phyloP scores from a whole-genome alignment of 2,888 invertebrate genomes.

The Periphyllus acericola region DNA sequence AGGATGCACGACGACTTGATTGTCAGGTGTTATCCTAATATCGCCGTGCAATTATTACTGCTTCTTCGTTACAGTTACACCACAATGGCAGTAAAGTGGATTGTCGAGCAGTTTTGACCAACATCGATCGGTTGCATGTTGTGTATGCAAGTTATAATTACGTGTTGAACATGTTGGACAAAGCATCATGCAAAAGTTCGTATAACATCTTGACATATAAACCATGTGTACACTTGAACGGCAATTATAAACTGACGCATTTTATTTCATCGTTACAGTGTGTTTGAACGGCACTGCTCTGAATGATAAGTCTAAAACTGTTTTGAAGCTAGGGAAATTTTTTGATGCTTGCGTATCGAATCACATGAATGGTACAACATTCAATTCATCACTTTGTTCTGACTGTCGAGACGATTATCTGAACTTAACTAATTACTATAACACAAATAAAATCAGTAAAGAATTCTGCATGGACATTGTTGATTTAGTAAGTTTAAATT shows the following conservation, averaged over 20 bases:
- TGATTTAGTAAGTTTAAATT: constrained; percentile 71
- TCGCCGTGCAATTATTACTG: not conserved
- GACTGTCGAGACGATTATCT: constrained; percentile 72
- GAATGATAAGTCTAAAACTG: constrained; percentile 69
- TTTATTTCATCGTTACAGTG: constrained; percentile 67
- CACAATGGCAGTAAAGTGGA: constrained; percentile 69
- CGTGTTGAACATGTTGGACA: constrained; percentile 72
- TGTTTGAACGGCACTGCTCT: constrained; percentile 69
- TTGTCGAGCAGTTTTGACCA: constrained; percentile 73
- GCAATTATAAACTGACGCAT: not conserved
- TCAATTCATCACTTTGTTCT: constrained; percentile 68
- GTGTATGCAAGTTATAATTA: constrained; percentile 72
- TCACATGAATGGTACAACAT: constrained; percentile 67
- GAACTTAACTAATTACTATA: constrained; percentile 72
- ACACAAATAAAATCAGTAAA: constrained; percentile 71
- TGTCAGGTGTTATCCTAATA: no score
- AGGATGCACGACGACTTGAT: no score
- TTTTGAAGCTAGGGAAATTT: constrained; percentile 56
- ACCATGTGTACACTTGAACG: not conserved
- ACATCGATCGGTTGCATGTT: constrained; percentile 74
- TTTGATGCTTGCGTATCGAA: constrained; percentile 63
- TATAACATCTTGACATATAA: constrained; percentile 61
- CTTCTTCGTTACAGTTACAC: constrained; percentile 65
- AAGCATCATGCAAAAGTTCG: constrained; percentile 75
- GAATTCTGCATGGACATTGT: constrained; percentile 77